Conservation (phyloP, 2,797 vertebrate species). For the Peromyscus melanophrys region DNA sequence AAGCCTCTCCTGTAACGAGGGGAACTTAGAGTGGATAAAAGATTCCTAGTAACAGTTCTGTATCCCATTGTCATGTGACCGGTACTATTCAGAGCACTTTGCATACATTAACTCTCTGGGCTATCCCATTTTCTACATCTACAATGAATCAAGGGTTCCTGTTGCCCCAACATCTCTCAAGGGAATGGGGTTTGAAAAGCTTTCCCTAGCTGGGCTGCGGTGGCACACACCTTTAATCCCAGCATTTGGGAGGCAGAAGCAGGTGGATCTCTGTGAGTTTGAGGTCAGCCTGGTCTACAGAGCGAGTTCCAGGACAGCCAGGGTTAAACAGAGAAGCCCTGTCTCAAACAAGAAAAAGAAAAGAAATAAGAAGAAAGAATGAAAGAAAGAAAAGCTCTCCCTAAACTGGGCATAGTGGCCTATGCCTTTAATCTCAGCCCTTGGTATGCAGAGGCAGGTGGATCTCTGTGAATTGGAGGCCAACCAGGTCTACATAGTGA, state of each 20-base stretch:
- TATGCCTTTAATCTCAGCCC: neutral
- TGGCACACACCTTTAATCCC: neutral
- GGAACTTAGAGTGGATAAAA: conserved; percentile 59
- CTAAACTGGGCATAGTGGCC: neutral
- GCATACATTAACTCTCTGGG: conserved; percentile 17
- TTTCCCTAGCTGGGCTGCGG: neutral
- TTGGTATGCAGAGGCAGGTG: neutral
- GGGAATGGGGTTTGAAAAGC: conserved; percentile 23
- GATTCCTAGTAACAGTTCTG: conserved; percentile 53
- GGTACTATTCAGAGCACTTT: conserved; percentile 50
- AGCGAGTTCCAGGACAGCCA: neutral
- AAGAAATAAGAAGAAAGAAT: too few species aligned
- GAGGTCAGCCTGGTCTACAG: neutral
- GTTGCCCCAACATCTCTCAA: conserved; percentile 15
- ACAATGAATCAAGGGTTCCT: neutral
- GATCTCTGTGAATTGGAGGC: neutral
- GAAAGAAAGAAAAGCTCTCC: neutral
- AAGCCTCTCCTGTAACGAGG: conserved; percentile 22
- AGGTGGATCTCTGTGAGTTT: neutral
- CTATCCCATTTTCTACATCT: conserved; percentile 14
- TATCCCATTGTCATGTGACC: neutral
- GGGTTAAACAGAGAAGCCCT: neutral
- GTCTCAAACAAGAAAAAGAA: neutral
- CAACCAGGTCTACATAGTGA: neutral
- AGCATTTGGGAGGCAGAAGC: neutral